Evolutionary conservation across 2,797 vertebrate species (phyloP).

Genomic region (Microchirus variegatus): DNA sequence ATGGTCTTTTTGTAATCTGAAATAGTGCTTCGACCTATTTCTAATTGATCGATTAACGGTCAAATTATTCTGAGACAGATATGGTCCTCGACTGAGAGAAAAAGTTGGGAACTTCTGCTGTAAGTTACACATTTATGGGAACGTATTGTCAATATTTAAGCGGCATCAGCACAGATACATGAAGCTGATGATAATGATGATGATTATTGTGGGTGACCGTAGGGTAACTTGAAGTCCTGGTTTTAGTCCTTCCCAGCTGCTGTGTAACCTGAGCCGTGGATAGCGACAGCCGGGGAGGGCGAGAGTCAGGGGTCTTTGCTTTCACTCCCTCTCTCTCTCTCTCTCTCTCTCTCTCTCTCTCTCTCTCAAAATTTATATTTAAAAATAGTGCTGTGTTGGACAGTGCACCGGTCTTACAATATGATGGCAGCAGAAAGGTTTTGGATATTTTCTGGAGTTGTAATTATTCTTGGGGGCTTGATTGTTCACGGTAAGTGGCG

Average conservation of each 20-base stretch:
- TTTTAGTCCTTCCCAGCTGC: conserved; percentile 72
- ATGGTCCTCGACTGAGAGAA: no score
- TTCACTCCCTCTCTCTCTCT: conserved; percentile 66
- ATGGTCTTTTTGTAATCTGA: no score
- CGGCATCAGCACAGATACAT: conserved; percentile 27
- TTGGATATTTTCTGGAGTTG: conserved; percentile 60
- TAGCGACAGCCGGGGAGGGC: conserved; percentile 76
- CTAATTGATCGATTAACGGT: no score
- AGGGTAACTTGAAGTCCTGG: conserved; percentile 75
- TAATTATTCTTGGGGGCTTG: conserved; percentile 51
- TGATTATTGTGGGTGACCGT: conserved; percentile 62
- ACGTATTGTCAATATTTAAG: background rate
- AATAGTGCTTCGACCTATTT: no score
- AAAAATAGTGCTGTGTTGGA: conserved; percentile 36
- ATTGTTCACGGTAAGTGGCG: conserved; percentile 70
- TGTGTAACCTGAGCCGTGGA: conserved; percentile 78
- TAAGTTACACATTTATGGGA: no score
- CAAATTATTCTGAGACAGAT: no score
- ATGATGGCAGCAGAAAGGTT: conserved; percentile 64
- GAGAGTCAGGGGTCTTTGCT: background rate
- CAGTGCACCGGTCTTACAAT: conserved; percentile 28
- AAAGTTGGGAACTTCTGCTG: no score
- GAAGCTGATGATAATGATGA: conserved; percentile 67
- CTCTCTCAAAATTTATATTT: conserved; percentile 54
- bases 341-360: conserved; percentile 47